Base-by-base conservation (phyloP, 2,888 invertebrate genomes). In the Hymenopus coronatus region DNA sequence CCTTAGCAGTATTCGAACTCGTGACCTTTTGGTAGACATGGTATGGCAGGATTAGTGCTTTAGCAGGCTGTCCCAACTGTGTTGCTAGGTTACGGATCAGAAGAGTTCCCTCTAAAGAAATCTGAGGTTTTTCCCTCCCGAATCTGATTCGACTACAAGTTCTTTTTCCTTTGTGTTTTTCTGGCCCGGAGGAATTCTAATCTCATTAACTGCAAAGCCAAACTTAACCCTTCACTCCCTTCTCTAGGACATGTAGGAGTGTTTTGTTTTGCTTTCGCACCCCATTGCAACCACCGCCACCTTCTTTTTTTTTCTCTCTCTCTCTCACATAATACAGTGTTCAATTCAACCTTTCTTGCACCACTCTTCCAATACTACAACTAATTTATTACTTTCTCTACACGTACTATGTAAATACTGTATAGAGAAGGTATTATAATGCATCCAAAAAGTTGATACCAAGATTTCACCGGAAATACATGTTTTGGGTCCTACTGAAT, bases 141-240 rank as follows among this genome's bases (percentile, higher is more conserved):
- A 40, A 12, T 40, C 4, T 70, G 54, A 20, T 70, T 70, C 25
- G 12, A 20, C 54, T 6, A 20, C 20, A 70, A 70, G 20, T 70
- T 70, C 20, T 70, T 20, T 2, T 70, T 25, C 6, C 6, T 70
- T 15, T 20, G 20, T 20, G 20, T 70, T 70, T 70, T 70, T 20
- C 25, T 86, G 70, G 86, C 86, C 54, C 86, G 70, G 54, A 28
- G 81, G 86, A 86, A 86, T 81, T 86, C 86, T 86, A 86, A 86
- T 86, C 86, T 86, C 86, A 86, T 86, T 86, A 86, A 86, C 86
- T 20, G 54, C 6, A 70, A 70, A 86, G 28, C 86, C 86, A 46
- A 40, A 85, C 85, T 85, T 28, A 46, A 46, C 40, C 27, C 84
- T 81, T 28, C 20, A 28, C 28, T 25, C 4, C n/a, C 46, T 25